Base-by-base conservation (phyloP, 92 coral and sea anemone species). In the Porites divaricata region DNA sequence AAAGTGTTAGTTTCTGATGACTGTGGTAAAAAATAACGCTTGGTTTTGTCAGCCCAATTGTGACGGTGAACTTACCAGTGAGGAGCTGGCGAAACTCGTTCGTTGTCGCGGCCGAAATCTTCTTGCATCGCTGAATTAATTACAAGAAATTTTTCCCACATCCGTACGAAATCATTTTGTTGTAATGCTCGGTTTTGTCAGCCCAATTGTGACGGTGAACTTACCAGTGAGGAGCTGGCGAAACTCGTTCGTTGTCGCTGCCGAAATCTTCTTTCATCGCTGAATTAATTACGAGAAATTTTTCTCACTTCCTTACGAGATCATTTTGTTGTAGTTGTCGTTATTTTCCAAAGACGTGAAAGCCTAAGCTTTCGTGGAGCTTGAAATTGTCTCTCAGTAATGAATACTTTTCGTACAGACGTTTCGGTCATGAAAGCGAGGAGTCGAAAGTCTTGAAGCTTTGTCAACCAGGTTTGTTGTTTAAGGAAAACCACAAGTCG, bases 111-210 rank as follows among this genome's bases (percentile, higher is more conserved):
- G 79, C 28, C 6, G 2, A 59, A 35, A 12, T 5, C 45, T 35
- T 11, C 17, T 77, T 12, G 70, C 19, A 1, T n/a, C 45, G 12
- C 17, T 23, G 74, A 52, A 53, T 52, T 48, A 67, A 21, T 23
- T n/a, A n/a, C 19, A 9, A 28, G 19, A 51, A 16, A 15, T 54
- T 53, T 50, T 3, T 19, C 15, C 23, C 16, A 67, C 24, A 53
- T 79, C 65, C 84, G 52, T 9, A 24, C 20, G 52, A 79, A 79
- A 50, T 78, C 72, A 1, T 28, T 23, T 49, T 63, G 45, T 4
- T 35, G 45, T 35, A 35, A 59, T 58, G n/a, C n/a, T n/a, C n/a
- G n/a, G n/a, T 50, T 41, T 68, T 79, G 66, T n/a, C 12, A 20
- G 59, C 12, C 10, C 52, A 51, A 48, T 19, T 24, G 2, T 48